Evolutionary conservation across 1,140 invertebrate species (phyloP), one percentile per base, ranked within the genome.

Genomic region (Oscheius sp.): DNA sequence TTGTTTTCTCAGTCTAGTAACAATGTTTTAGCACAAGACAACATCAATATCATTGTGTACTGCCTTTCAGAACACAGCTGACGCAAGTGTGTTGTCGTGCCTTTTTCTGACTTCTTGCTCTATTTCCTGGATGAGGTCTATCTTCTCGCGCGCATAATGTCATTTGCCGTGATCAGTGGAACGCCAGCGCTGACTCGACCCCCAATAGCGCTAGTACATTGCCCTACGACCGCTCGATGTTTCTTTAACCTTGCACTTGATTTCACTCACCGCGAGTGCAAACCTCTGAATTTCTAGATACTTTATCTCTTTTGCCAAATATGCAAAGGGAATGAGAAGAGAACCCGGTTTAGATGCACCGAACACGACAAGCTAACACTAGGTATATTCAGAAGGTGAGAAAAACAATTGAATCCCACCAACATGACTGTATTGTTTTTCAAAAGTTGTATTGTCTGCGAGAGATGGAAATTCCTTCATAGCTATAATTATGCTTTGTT

Each of bases 111-210:
- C 49, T 55, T 55, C 49, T 55, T 55, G 15, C 49, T 23, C 49
- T 55, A 55, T 55, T 55, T 55, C 49, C 49, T 55, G 49, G 49
- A 55, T 55, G 49, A 55, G 49, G 28, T 55, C 49, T 55, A 55
- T 55, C 49, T 55, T 55, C 49, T 55, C 49, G 49, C 49, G 49
- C 49, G 49, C 49, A 55, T 55, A 55, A 55, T 55, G 49, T 55
- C 49, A 55, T 55, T 55, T 55, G 49, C 49, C 49, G 49, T 55
- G 49, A 55, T 55, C 49, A 55, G 49, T 55, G 49, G 49, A 55
- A 55, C 49, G 49, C 49, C 49, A 55, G 49, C 49, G 49, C 49
- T 55, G 49, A 55, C 15, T 55, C 49, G 49, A 55, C 49, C 49
- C n/a, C 49, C 49, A 55, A 55, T 55, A 55, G 49, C 15, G 49